Conservation (phyloP, 2,113 vertebrate genomes). For the Limanda limanda region DNA sequence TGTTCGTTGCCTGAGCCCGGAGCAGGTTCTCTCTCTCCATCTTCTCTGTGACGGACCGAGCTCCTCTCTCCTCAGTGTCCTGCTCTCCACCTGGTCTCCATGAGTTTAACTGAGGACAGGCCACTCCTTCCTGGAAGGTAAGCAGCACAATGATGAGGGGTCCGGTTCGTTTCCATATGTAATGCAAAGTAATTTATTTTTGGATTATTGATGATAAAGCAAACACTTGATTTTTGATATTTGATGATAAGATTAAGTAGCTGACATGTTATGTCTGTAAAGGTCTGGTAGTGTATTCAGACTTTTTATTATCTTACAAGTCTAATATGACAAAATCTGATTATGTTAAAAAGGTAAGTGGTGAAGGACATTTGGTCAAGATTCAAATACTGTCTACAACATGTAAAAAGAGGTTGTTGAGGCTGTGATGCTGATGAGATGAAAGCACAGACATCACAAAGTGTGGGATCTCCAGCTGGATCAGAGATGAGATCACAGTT, state of each 20-base stretch:
- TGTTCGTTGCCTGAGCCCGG: neutral
- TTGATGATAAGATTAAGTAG: neutral
- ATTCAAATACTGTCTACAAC: conserved; percentile 11
- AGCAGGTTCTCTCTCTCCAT: conserved; percentile 2
- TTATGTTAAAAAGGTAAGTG: neutral
- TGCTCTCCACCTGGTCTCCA: conserved; percentile 70
- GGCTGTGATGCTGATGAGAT: conserved; percentile 10
- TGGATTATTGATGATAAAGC: neutral
- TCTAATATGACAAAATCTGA: neutral
- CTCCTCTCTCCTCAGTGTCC: conserved; percentile 57
- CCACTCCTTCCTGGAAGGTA: conserved; percentile 73
- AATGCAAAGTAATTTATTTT: neutral
- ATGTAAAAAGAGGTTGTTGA: conserved; percentile 2
- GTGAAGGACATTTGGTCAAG: conserved; percentile 1
- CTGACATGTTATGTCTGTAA: neutral
- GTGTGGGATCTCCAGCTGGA: conserved; percentile 25
- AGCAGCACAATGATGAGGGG: conserved; percentile 24
- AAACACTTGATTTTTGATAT: neutral
- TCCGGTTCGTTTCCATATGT: neutral
- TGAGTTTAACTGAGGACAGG: conserved; percentile 74
- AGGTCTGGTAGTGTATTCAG: neutral
- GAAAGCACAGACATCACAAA: conserved; percentile 30
- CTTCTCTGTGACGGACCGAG: conserved; percentile 32
- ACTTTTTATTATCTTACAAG: too few relatives aligned
- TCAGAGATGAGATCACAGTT: conserved; percentile 32